Evolutionary conservation across 1,140 invertebrate species (phyloP).

Genomic region (Drosophila insularis): DNA sequence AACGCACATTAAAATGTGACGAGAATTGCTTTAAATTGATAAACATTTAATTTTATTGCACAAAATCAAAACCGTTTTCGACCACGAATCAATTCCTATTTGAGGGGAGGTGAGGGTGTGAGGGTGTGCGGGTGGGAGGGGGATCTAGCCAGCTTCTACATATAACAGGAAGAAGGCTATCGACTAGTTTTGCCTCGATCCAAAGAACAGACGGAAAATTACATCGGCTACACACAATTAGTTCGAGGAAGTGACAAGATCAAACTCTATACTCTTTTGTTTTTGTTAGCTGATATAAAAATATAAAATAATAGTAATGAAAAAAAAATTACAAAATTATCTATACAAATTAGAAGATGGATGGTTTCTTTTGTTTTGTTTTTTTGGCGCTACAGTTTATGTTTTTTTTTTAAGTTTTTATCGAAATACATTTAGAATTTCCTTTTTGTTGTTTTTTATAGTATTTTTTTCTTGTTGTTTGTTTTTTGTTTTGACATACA

Average conservation of each 20-base stretch:
- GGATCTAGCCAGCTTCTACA: too few species aligned
- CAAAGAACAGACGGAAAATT: too few species aligned
- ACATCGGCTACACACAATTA: too few species aligned
- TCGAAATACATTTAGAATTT: slow-evolving; percentile 13
- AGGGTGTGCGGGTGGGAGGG: too few species aligned
- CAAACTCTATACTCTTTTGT: too few species aligned
- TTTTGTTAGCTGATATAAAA: too few species aligned
- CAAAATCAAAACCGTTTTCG: neutral
- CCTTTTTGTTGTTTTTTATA: slow-evolving; percentile 31
- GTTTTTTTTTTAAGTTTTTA: neutral
- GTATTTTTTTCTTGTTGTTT: slow-evolving; percentile 28
- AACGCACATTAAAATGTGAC: neutral
- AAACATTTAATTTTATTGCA: slow-evolving; percentile 1
- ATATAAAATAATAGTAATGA: too few species aligned
- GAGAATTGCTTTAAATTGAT: neutral
- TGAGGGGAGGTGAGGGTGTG: neutral
- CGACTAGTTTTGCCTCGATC: too few species aligned
- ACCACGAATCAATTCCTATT: neutral
- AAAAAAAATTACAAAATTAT: too few species aligned
- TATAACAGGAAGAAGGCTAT: too few species aligned
- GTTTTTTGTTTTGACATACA: slow-evolving; percentile 30
- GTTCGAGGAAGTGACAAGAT: too few species aligned
- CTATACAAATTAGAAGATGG: neutral
- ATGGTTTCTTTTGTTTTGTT: slow-evolving; percentile 9
- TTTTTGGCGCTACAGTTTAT: slow-evolving; percentile 5